Conservation (phyloP, 2,888 invertebrate species). For the Podotricha telesiphe region DNA sequence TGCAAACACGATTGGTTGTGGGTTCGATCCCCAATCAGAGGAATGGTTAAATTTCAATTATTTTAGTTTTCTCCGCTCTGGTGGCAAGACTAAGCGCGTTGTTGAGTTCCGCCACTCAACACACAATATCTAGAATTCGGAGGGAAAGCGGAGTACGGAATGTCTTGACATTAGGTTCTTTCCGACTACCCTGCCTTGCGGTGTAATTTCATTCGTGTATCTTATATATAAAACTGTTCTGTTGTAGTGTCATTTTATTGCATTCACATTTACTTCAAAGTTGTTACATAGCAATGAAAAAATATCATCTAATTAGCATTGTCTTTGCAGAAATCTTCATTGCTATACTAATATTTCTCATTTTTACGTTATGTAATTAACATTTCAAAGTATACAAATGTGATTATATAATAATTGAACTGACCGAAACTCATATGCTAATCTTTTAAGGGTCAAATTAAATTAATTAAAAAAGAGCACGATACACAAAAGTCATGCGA, state of each 20-base stretch:
- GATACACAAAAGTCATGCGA: not conserved
- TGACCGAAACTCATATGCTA: not conserved
- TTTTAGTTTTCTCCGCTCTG: too few species aligned
- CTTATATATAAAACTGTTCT: not conserved
- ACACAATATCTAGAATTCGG: too few species aligned
- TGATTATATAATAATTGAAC: not conserved
- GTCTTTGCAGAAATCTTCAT: not conserved
- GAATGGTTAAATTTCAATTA: too few species aligned
- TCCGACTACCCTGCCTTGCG: too few species aligned
- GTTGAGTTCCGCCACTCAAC: too few species aligned
- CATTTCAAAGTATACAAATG: not conserved
- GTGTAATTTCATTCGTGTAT: not conserved
- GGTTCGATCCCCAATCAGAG: too few species aligned
- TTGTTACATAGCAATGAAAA: not conserved
- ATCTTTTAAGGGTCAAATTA: not conserved
- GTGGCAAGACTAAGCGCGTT: too few species aligned
- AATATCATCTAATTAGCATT: not conserved
- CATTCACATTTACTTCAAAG: not conserved
- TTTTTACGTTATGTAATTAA: not conserved
- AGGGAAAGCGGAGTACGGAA: too few species aligned
- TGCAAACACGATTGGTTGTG: too few species aligned
- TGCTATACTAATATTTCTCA: not conserved
- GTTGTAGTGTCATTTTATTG: not conserved
- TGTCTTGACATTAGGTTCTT: too few species aligned
- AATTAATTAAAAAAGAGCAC: constrained; percentile 4